Conservation (phyloP, 1,140 invertebrate genomes). For the Lasaia peninsularis region DNA sequence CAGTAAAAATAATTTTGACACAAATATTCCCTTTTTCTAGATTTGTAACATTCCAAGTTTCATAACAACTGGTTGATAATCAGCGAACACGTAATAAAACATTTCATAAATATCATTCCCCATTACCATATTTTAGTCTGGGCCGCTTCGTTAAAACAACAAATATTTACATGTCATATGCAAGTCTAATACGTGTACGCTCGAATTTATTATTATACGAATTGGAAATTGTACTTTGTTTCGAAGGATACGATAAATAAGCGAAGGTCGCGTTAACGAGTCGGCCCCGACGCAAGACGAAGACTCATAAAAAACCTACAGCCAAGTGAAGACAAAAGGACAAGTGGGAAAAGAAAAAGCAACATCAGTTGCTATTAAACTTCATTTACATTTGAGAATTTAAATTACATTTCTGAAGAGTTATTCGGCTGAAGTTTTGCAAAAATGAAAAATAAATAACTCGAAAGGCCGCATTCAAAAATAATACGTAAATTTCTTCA, state of each 20-base stretch:
- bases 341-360: conserved; percentile 34
- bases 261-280: conserved; percentile 71
- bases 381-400: neutral
- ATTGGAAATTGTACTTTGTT: conserved; percentile 71
- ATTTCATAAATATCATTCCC: neutral
- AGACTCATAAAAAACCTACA: conserved; percentile 64
- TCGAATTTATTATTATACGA: conserved; percentile 63
- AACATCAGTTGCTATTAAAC: conserved; percentile 14
- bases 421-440: neutral
- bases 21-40: no score
- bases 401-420: no score
- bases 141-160: conserved; percentile 10
- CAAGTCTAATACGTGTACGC: conserved; percentile 40
- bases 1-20: no score
- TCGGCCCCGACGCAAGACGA: conserved; percentile 49
- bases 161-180: conserved; percentile 11
- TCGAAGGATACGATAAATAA: conserved; percentile 73
- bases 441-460: conserved; percentile 13
- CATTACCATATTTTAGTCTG: neutral
- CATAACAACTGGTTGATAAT: no score
- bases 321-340: conserved; percentile 48
- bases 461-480: neutral
- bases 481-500: no score
- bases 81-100: no score
- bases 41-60: no score